Evolutionary conservation across 1,140 invertebrate species (phyloP).

Genomic region (Andricus grossulariae): DNA sequence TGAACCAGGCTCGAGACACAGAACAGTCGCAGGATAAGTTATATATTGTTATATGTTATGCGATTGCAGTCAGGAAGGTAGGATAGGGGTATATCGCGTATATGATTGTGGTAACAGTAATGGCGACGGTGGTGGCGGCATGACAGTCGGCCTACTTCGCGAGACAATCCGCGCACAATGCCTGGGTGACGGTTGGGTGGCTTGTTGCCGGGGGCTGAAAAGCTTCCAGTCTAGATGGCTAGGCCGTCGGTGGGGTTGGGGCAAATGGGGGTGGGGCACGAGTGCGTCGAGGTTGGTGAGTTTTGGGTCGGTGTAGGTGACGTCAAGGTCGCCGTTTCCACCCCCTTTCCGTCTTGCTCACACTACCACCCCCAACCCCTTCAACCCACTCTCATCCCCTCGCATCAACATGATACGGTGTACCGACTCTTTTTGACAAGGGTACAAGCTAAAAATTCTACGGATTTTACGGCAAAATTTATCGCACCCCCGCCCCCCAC

Average conservation of each 20-base stretch:
- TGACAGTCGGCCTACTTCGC: conserved; percentile 53
- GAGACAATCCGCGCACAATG: conserved; percentile 54
- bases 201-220: conserved; percentile 40
- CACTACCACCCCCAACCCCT: background rate
- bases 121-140: conserved; percentile 34
- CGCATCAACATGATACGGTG: background rate
- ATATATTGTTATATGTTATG: conserved; percentile 33
- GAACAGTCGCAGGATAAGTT: background rate
- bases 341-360: conserved; percentile 1
- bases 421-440: background rate
- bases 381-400: background rate
- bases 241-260: conserved; percentile 28
- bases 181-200: conserved; percentile 37
- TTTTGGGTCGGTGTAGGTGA: conserved; percentile 46
- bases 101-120: conserved; percentile 50
- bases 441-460: background rate
- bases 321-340: conserved; percentile 56
- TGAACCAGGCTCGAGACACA: background rate
- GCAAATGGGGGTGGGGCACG: conserved; percentile 36
- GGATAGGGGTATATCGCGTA: background rate
- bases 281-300: conserved; percentile 36
- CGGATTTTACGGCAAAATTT: background rate
- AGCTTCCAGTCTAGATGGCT: conserved; percentile 33
- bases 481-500: no score
- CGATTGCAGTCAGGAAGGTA: conserved; percentile 38